These are phyloP conservation scores for Prunella strophiata DNA, from an alignment of 2,797 vertebrate genomes.

Conservation along the genomic window DNA sequence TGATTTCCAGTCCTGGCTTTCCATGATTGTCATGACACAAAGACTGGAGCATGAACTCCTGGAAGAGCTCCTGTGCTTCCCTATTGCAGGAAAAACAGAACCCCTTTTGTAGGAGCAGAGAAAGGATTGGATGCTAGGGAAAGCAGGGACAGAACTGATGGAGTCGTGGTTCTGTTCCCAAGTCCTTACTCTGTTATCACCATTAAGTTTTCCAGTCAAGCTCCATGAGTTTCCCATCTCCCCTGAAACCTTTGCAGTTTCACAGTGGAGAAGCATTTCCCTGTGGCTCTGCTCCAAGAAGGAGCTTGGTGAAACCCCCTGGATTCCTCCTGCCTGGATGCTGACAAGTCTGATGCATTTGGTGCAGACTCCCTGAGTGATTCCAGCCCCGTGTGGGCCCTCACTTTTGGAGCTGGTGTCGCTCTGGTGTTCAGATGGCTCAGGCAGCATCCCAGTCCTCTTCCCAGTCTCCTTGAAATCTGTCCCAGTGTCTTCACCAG, in stretches of 20 bases:
- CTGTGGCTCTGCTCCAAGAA: constrained; percentile 23
- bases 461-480: neutral
- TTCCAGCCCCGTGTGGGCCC: neutral
- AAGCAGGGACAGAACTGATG: neutral
- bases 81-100: neutral
- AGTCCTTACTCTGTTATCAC: accelerated
- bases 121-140: neutral
- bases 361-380: neutral
- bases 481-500: neutral
- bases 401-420: neutral
- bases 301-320: neutral
- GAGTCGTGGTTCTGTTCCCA: neutral
- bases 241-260: neutral
- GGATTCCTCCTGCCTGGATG: neutral
- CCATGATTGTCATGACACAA: accelerated
- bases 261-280: neutral
- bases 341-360: constrained; percentile 30
- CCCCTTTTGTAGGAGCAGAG: neutral
- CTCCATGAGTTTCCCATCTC: neutral
- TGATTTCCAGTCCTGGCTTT: neutral
- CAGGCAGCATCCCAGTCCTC: neutral
- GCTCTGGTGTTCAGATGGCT: neutral
- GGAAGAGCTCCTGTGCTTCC: neutral
- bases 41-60: neutral
- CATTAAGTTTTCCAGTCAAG: neutral